Conservation (phyloP, 2,113 vertebrate species). For the Parus major region DNA sequence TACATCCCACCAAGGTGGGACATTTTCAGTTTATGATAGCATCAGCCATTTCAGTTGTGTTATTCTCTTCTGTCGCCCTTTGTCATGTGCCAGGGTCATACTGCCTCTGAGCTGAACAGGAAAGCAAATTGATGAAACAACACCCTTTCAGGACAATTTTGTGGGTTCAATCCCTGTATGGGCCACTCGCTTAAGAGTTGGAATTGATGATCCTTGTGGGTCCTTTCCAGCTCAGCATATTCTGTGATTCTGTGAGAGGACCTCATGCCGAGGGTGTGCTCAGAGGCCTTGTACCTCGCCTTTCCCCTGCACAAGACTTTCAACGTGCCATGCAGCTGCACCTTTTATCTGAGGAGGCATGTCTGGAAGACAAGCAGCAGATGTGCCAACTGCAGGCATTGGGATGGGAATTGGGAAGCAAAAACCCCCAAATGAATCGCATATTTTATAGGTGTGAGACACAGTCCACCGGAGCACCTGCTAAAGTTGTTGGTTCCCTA, state of each 20-base stretch:
- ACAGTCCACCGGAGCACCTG: neutral
- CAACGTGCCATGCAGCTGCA: fast-evolving
- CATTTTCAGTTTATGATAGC: neutral
- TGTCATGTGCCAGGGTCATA: neutral
- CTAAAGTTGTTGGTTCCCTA: neutral
- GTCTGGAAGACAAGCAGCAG: neutral
- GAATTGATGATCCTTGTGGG: neutral
- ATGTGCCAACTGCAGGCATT: neutral
- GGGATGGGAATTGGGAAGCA: neutral
- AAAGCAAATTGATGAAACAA: neutral
- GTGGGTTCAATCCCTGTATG: neutral
- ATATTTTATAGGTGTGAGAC: neutral
- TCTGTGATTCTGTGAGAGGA: neutral
- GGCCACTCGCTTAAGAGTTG: neutral
- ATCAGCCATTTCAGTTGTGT: neutral
- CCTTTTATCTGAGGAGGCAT: neutral
- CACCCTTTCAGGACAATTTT: neutral
- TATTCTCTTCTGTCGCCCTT: neutral
- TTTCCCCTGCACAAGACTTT: neutral
- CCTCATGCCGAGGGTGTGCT: neutral
- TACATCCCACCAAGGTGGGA: neutral
- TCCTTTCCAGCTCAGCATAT: neutral
- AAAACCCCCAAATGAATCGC: neutral
- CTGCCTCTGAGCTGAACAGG: neutral
- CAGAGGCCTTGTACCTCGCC: fast-evolving